phyloP scores from a whole-genome alignment of 64 coral and sea anemone species.

The Dendrophyllia cribrosa region DNA sequence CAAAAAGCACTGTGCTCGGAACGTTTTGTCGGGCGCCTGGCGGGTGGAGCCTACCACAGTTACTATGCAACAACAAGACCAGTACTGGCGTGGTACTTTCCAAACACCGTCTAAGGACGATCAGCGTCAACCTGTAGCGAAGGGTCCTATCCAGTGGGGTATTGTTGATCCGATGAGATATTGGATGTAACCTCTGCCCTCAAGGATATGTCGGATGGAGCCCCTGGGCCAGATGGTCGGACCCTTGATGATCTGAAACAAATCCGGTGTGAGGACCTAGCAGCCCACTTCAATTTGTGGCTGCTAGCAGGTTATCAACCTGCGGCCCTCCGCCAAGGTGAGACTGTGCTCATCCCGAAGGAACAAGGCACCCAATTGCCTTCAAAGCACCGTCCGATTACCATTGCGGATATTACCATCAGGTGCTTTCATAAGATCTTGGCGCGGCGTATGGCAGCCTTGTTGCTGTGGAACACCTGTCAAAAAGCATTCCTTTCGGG shows the following conservation, averaged over 20 bases:
- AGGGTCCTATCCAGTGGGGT: neutral
- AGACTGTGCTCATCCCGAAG: slow-evolving; percentile 1
- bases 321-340: neutral
- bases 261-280: neutral
- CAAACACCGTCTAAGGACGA: neutral
- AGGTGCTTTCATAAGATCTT: slow-evolving; percentile 10
- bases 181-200: neutral
- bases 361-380: neutral
- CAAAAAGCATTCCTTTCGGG: too few species aligned
- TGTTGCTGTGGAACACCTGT: too few species aligned
- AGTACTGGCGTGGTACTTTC: neutral
- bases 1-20: neutral
- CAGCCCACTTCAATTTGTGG: slow-evolving; percentile 16
- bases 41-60: neutral
- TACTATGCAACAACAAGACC: neutral
- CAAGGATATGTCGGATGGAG: neutral
- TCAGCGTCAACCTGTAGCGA: neutral
- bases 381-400: neutral
- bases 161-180: neutral
- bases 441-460: neutral
- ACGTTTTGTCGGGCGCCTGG: neutral
- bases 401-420: neutral
- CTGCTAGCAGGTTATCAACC: neutral
- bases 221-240: neutral
- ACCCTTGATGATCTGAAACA: neutral